These are phyloP conservation scores for Pseudopipra pipra DNA, from an alignment of 2,113 vertebrate species.

Conservation along the genomic window DNA sequence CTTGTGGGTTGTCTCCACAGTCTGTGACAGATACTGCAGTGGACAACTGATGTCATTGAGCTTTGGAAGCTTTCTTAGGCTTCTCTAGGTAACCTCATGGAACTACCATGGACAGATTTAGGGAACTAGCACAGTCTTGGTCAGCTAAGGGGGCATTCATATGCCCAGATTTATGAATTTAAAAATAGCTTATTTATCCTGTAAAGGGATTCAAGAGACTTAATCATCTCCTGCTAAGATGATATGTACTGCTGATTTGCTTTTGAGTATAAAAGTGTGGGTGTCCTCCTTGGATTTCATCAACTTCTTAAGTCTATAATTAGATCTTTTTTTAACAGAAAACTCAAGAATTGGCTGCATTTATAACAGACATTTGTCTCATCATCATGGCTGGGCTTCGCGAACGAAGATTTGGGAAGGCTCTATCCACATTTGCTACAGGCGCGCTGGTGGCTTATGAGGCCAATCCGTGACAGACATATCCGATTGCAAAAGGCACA, in stretches of 20 bases:
- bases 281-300: neutral
- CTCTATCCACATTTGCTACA: too few species aligned
- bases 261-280: neutral
- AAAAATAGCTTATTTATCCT: neutral
- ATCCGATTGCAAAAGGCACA: too few species aligned
- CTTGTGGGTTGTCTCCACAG: neutral
- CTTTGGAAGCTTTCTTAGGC: neutral
- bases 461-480: too few species aligned
- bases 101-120: neutral
- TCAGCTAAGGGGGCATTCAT: neutral
- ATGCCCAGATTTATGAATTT: neutral
- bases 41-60: accelerated
- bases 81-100: neutral
- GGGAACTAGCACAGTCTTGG: neutral
- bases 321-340: neutral
- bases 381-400: too few species aligned
- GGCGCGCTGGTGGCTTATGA: too few species aligned
- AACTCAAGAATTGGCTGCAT: neutral
- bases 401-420: too few species aligned
- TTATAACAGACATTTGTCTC: neutral
- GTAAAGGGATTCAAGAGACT: neutral
- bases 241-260: neutral
- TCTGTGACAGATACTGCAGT: neutral
- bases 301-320: neutral
- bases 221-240: neutral